Conservation (phyloP, 2,888 invertebrate genomes). For the Tetheella fluctuosa region DNA sequence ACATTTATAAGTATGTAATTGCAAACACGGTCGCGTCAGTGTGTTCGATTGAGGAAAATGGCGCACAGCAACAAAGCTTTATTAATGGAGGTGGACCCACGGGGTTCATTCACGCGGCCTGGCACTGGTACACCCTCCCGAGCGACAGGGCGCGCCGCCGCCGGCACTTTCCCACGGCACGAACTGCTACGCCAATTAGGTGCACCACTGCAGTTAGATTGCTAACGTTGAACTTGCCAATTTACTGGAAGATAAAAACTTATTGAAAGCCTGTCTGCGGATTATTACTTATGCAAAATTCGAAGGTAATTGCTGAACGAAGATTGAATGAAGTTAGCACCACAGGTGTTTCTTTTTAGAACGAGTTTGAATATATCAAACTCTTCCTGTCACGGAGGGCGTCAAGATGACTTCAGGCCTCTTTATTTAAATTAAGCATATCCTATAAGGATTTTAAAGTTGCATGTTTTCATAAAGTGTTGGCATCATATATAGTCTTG, state of each 20-base stretch:
- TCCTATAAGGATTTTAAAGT: not conserved
- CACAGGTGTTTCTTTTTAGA: not conserved
- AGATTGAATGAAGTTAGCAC: not conserved
- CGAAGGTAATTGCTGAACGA: not conserved
- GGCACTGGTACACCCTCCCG: conserved; percentile 21
- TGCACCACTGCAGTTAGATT: conserved; percentile 32
- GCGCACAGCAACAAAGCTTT: not conserved
- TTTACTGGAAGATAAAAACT: not conserved
- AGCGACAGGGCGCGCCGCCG: conserved; percentile 39
- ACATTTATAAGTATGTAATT: not conserved
- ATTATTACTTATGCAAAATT: not conserved
- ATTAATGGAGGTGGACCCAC: conserved; percentile 12
- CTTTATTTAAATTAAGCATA: not conserved
- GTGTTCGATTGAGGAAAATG: conserved; percentile 5
- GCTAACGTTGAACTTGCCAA: conserved; percentile 3
- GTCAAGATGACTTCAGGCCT: not conserved
- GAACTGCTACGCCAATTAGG: conserved; percentile 53
- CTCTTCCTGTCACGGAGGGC: not conserved
- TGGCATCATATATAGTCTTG: not conserved
- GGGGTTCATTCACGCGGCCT: conserved; percentile 21
- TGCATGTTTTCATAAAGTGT: not conserved
- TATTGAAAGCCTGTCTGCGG: not conserved
- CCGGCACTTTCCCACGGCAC: conserved; percentile 56
- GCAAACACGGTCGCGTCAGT: not conserved
- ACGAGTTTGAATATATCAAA: not conserved